Evolutionary conservation across 2,113 vertebrate genomes (phyloP).

Genomic region (Mirounga angustirostris): DNA sequence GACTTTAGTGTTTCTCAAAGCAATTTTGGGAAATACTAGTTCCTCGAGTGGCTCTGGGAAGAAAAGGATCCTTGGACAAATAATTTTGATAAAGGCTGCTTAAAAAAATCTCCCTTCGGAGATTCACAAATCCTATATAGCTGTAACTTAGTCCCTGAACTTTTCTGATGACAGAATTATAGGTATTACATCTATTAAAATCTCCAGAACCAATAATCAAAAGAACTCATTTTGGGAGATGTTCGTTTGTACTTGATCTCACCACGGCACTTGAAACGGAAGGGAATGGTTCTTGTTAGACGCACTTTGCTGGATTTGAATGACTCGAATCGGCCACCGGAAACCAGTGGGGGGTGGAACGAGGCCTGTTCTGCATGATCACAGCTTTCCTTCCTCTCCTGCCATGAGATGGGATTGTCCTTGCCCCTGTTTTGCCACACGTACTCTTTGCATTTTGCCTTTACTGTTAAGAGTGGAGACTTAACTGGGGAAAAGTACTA

Average conservation of each 20-base stretch:
- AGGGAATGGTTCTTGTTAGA: background rate
- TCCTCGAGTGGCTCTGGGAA: background rate
- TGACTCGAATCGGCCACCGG: background rate
- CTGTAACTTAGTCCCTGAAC: background rate
- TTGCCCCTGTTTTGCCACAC: background rate
- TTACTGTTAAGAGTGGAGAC: background rate
- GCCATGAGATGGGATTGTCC: background rate
- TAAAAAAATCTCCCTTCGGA: background rate
- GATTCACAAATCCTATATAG: background rate
- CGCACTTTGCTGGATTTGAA: background rate
- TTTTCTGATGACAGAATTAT: slow-evolving; percentile 19
- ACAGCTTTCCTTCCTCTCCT: background rate
- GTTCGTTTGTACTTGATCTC: background rate
- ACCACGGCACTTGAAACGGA: background rate
- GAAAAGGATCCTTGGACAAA: background rate
- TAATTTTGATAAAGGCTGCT: background rate
- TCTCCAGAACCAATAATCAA: background rate
- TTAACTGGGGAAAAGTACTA: background rate
- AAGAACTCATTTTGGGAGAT: background rate
- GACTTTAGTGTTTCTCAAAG: background rate
- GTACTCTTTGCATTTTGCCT: background rate
- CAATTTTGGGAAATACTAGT: background rate
- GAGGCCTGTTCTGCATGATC: background rate
- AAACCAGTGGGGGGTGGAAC: background rate
- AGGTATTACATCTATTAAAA: background rate